These are phyloP conservation scores for Patagioenas fasciata DNA, from an alignment of 2,113 vertebrate species.

Conservation along the genomic window DNA sequence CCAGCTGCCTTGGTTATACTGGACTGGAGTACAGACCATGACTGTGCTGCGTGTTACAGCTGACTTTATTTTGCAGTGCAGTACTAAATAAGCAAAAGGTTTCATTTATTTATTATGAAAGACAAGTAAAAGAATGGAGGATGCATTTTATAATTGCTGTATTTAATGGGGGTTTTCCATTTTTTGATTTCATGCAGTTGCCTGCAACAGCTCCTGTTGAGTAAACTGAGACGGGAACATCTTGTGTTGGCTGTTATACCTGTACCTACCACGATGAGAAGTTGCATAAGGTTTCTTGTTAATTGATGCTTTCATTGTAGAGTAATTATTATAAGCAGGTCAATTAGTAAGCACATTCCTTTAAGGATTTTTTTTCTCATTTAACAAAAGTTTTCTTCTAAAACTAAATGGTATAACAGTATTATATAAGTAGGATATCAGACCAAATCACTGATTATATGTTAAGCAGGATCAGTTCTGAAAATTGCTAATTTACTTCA, in stretches of 20 bases:
- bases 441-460: conserved; percentile 37
- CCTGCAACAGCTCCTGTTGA: conserved; percentile 15
- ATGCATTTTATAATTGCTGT: background rate
- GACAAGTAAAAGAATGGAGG: background rate
- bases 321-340: conserved; percentile 36
- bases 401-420: background rate
- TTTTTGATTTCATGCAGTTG: background rate
- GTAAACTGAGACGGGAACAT: background rate
- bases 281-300: conserved; percentile 63
- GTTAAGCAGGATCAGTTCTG: conserved; percentile 38
- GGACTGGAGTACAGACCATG: fast-evolving
- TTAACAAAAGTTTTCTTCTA: conserved; percentile 34
- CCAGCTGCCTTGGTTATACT: background rate
- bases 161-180: conserved; percentile 26
- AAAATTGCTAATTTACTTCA: background rate
- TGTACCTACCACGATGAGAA: conserved; percentile 39
- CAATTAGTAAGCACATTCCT: conserved; percentile 55
- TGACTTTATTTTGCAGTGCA: background rate
- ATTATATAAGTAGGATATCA: background rate
- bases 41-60: background rate
- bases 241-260: background rate
- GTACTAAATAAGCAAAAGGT: background rate
- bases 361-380: background rate
- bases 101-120: background rate
- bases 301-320: conserved; percentile 25